Evolutionary conservation across 1,140 invertebrate species (phyloP).

Genomic region (Macrosteles quadrilineatus): DNA sequence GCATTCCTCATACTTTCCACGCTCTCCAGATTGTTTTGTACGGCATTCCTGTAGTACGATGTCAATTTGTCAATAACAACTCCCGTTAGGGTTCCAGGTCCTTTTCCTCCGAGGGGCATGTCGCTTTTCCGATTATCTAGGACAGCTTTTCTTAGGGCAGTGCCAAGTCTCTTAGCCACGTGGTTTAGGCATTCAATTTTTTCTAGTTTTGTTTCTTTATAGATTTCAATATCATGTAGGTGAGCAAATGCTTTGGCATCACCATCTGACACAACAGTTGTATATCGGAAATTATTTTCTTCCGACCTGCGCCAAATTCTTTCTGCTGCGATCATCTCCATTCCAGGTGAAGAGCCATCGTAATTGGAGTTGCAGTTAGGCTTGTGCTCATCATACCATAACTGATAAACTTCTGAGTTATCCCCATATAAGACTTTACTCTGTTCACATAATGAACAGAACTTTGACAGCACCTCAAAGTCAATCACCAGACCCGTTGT

Average conservation of each 20-base stretch:
- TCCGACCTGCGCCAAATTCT: constrained; percentile 41
- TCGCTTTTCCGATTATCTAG: neutral
- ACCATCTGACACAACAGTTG: constrained; percentile 42
- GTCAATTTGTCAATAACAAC: constrained; percentile 19
- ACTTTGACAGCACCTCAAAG: neutral
- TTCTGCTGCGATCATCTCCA: constrained; percentile 41
- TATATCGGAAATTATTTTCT: constrained; percentile 40
- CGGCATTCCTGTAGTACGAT: constrained; percentile 30
- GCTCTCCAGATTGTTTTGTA: constrained; percentile 26
- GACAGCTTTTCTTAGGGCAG: constrained; percentile 34
- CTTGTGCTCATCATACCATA: neutral
- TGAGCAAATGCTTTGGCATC: constrained; percentile 41
- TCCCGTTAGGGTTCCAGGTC: constrained; percentile 26
- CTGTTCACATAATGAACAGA: neutral
- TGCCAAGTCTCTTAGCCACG: constrained; percentile 41
- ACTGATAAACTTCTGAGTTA: neutral
- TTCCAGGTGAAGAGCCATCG: constrained; percentile 38
- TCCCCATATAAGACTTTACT: neutral
- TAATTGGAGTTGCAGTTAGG: constrained; percentile 21
- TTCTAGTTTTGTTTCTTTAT: constrained; percentile 34
- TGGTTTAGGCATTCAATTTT: constrained; percentile 40
- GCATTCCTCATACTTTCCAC: constrained; percentile 32
- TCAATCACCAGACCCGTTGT: neutral
- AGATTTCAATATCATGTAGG: constrained; percentile 37
- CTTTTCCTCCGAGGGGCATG: constrained; percentile 33